These are phyloP conservation scores for Nomada fabriciana DNA, from an alignment of 2,888 invertebrate species.

Conservation along the genomic window DNA sequence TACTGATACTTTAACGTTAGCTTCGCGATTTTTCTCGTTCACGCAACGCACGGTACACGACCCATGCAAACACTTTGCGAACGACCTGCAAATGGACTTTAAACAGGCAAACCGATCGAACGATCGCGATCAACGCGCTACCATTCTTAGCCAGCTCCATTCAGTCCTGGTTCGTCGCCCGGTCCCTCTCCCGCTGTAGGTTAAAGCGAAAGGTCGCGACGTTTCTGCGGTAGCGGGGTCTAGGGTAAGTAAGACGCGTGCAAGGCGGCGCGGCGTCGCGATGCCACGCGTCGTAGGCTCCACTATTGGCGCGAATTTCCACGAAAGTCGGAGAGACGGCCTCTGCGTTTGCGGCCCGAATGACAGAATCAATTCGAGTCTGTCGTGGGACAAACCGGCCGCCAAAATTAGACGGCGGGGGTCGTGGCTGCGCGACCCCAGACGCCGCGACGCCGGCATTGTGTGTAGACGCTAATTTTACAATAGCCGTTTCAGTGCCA, in stretches of 20 bases:
- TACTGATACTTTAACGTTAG: too few relatives aligned
- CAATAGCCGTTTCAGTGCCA: conserved; percentile 78
- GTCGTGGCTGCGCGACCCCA: conserved; percentile 80
- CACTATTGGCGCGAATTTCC: conserved; percentile 69
- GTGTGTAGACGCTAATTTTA: conserved; percentile 84
- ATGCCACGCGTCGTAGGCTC: conserved; percentile 72
- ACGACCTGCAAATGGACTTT: too few relatives aligned
- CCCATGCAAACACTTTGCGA: too few relatives aligned
- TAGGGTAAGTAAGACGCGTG: conserved; percentile 6
- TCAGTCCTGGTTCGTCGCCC: conserved; percentile 13
- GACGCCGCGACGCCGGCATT: conserved; percentile 79
- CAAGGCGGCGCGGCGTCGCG: conserved; percentile 61
- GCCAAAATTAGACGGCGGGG: conserved; percentile 82
- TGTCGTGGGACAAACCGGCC: conserved; percentile 58
- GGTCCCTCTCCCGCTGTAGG: background rate
- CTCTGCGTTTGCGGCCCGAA: conserved; percentile 56
- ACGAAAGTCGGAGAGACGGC: conserved; percentile 67
- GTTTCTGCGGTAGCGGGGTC: background rate
- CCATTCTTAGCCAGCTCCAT: conserved; percentile 30
- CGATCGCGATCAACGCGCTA: conserved; percentile 1
- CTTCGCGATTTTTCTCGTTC: too few relatives aligned
- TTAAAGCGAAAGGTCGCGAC: conserved; percentile 25
- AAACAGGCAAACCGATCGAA: background rate
- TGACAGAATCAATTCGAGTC: conserved; percentile 71
- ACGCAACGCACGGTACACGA: too few relatives aligned